These are phyloP conservation scores for Sminthopsis crassicaudata DNA, from an alignment of 2,113 vertebrate species.

Conservation along the genomic window DNA sequence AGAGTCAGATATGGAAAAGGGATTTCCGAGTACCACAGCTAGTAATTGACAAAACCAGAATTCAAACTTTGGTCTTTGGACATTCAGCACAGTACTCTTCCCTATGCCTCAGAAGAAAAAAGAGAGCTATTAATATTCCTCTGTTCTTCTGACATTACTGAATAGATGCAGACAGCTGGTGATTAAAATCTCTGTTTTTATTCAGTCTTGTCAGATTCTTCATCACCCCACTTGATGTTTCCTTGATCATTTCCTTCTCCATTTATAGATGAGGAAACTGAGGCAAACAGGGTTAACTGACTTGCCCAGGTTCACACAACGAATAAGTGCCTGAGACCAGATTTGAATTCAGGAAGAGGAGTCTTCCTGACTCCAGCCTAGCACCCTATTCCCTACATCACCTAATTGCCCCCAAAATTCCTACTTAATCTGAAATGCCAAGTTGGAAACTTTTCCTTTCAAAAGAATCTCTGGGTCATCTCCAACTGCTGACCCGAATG, in stretches of 20 bases:
- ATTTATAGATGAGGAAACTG: neutral
- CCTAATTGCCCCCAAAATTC: slow-evolving; percentile 35
- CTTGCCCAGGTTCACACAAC: neutral
- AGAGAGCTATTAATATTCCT: slow-evolving; percentile 7
- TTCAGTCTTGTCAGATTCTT: too few species aligned
- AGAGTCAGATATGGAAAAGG: neutral
- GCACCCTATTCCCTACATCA: neutral
- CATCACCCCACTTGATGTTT: too few species aligned
- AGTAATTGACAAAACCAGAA: neutral
- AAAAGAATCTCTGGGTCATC: slow-evolving; percentile 72
- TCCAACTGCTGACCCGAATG: slow-evolving; percentile 50
- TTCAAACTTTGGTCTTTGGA: slow-evolving; percentile 48
- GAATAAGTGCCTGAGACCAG: neutral
- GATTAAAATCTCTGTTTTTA: too few species aligned
- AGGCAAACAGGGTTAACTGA: neutral
- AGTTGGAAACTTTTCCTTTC: slow-evolving; percentile 61
- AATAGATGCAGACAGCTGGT: neutral
- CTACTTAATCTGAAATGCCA: slow-evolving; percentile 55
- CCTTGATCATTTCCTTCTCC: neutral
- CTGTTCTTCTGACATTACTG: slow-evolving; percentile 28
- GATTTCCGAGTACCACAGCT: neutral
- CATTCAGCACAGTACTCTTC: neutral
- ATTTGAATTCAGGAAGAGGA: neutral
- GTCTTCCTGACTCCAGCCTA: neutral
- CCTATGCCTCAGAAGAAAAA: neutral